These are phyloP conservation scores for Polypedilum vanderplanki DNA, from an alignment of 1,140 invertebrate genomes.

Conservation along the genomic window DNA sequence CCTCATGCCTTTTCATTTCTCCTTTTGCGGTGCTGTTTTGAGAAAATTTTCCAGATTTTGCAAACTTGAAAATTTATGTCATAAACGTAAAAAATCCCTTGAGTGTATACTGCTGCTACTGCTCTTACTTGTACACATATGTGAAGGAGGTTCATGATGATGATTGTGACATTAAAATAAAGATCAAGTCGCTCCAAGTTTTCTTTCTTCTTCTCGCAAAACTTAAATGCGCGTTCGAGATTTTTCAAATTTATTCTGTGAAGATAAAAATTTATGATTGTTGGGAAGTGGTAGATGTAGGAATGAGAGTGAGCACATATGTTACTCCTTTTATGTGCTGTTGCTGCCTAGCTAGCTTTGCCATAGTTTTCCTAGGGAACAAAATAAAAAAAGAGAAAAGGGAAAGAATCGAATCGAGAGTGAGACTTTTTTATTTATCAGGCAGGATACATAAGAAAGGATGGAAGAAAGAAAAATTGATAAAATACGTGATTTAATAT, in stretches of 20 bases:
- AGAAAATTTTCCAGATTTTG: conserved; percentile 19
- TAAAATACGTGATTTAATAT: conserved; percentile 29
- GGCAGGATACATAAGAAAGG: conserved; percentile 9
- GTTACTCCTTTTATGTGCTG: conserved; percentile 1
- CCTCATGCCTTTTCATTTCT: not conserved
- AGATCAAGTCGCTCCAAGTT: conserved; percentile 10
- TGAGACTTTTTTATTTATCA: conserved; percentile 9
- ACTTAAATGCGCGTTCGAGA: conserved; percentile 24
- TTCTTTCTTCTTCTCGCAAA: not conserved
- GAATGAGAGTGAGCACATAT: not conserved
- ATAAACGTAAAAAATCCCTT: not conserved
- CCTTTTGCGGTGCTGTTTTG: not conserved
- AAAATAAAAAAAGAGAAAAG: not conserved
- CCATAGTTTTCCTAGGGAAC: not conserved
- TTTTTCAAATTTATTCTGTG: not conserved
- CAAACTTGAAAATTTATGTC: not conserved
- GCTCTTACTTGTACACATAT: not conserved
- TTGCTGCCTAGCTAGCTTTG: not conserved
- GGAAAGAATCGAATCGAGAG: not conserved
- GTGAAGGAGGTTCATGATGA: not conserved
- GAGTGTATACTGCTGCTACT: not conserved
- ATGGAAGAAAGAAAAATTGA: conserved; percentile 26
- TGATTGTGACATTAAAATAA: conserved; percentile 28
- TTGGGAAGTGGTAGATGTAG: not conserved
- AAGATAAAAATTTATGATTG: conserved; percentile 28